phyloP scores from a whole-genome alignment of 2,888 invertebrate genomes.

The Bembecia ichneumoniformis region DNA sequence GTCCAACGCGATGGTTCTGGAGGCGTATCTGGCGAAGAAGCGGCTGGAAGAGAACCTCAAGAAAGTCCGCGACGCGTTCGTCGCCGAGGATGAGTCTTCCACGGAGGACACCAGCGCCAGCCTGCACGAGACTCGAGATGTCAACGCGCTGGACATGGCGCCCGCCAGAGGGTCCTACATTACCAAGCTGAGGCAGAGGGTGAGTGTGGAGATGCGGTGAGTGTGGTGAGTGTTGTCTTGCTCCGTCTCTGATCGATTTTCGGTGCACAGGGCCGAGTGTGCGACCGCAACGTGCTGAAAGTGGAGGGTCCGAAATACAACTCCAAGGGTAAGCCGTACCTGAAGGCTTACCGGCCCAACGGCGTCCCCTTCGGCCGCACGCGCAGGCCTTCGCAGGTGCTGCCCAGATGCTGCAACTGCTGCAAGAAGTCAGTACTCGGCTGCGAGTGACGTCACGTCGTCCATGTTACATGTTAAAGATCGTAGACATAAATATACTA shows the following conservation, averaged over 20 bases:
- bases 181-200: conserved; percentile 5
- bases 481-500: too few relatives aligned
- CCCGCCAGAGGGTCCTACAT: conserved; percentile 32
- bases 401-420: conserved; percentile 57
- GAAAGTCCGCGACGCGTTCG: not conserved
- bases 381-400: conserved; percentile 19
- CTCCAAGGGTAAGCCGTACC: conserved; percentile 23
- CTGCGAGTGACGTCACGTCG: not conserved
- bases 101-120: not conserved
- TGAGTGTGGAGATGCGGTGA: not conserved
- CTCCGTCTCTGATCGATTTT: not conserved
- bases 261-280: conserved; percentile 31
- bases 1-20: not conserved
- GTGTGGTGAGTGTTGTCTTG: not conserved
- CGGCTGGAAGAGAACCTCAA: not conserved
- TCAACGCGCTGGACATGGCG: conserved; percentile 33
- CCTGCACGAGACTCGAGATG: not conserved
- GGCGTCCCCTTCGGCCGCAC: conserved; percentile 19
- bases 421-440: conserved; percentile 55
- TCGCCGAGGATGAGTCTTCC: not conserved
- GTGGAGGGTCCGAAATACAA: conserved; percentile 44
- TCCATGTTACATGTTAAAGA: not conserved
- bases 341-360: conserved; percentile 17
- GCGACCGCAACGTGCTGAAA: conserved; percentile 39
- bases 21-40: not conserved